These are phyloP conservation scores for Amphiprion ocellaris DNA, from an alignment of 2,113 vertebrate species.

Conservation along the genomic window DNA sequence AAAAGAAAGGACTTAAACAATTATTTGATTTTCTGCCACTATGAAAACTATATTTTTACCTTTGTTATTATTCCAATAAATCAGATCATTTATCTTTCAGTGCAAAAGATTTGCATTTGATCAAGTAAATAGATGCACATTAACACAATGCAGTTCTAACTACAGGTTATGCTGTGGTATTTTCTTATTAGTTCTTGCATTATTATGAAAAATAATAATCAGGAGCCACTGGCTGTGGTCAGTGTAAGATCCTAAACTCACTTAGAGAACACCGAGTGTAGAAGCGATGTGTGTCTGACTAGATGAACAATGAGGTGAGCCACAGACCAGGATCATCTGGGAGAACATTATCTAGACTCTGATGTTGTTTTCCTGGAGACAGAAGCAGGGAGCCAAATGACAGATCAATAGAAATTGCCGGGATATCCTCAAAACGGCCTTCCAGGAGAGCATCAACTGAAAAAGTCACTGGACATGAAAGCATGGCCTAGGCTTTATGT, in stretches of 20 bases:
- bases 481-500: not conserved
- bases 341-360: constrained; percentile 9
- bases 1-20: too few species aligned
- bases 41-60: too few species aligned
- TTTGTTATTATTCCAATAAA: too few species aligned
- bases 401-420: constrained; percentile 42
- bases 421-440: constrained; percentile 8
- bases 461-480: not conserved
- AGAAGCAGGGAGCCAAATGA: constrained; percentile 6
- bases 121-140: too few species aligned
- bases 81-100: too few species aligned
- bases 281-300: not conserved
- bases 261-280: not conserved
- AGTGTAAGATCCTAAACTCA: not conserved
- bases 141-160: too few species aligned
- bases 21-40: too few species aligned
- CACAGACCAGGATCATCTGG: not conserved
- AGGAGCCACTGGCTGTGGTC: not conserved
- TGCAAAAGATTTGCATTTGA: too few species aligned
- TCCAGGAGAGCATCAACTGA: constrained; percentile 4
- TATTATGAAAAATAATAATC: not conserved
- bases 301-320: not conserved
- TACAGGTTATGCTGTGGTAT: too few species aligned
- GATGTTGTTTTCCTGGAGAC: constrained; percentile 17
- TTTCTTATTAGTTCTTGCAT: not conserved